A percentile compares a stretch with the other conserved stretches of the same genome.
Evolutionary conservation across 1,140 invertebrate genomes (phyloP).

Genomic region (Calephelis virginiensis): DNA sequence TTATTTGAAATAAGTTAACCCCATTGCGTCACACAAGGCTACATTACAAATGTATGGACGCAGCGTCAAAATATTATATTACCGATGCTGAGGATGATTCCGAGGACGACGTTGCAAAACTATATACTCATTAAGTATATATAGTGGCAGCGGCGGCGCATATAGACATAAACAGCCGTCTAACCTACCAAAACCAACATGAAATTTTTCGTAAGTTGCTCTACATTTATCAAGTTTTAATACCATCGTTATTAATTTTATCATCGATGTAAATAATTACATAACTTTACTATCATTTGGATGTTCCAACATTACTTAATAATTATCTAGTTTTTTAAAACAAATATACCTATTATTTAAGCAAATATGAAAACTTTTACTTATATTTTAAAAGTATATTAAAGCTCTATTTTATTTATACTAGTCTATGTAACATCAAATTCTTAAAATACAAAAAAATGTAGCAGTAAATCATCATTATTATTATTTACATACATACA

Average conservation of each 20-base stretch:
- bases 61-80: background rate
- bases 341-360: too few species aligned
- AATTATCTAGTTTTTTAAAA: too few species aligned
- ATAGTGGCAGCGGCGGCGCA: background rate
- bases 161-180: background rate
- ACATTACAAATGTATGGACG: background rate
- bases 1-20: too few species aligned
- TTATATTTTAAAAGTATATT: too few species aligned
- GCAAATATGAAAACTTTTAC: too few species aligned
- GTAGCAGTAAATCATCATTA: too few species aligned
- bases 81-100: background rate
- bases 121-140: background rate
- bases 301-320: background rate
- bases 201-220: slow-evolving; percentile 30
- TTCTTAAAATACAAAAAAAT: too few species aligned
- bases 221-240: background rate
- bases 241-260: too few species aligned
- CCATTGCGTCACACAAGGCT: background rate
- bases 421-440: too few species aligned
- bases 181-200: slow-evolving; percentile 20
- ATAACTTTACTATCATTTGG: background rate
- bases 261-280: background rate
- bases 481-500: too few species aligned
- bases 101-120: slow-evolving; percentile 4
- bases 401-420: too few species aligned